Evolutionary conservation across 2,888 invertebrate genomes (phyloP), one percentile per base, ranked within the genome.

Genomic region (Schizotus pectinicornis): DNA sequence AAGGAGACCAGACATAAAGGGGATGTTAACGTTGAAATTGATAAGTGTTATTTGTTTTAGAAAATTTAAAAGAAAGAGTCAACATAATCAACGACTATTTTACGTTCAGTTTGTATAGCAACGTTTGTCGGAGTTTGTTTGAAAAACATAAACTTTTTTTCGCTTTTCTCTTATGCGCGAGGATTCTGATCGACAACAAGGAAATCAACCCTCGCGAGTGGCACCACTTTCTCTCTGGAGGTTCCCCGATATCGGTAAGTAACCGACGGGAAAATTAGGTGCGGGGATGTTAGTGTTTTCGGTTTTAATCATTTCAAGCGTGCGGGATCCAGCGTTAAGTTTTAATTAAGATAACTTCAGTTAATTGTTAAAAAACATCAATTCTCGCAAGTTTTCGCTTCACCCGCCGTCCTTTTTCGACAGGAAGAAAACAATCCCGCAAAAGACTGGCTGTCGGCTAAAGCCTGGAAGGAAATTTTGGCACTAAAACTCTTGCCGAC

Each of bases 61-160:
- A 86, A 66, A 88, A 92, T 66, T 84, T 94, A 59, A 81, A 85
- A 1, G 84, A 88, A 49, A 85, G 95, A n/a, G 87, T 94, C 2
- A 81, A 84, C n/a, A 89, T 86, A 53, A 85, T 96, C 54, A 91
- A 90, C 46, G 88, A 90, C 13, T 86, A 90, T 70, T 91, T 95
- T 77, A 94, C 93, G 3, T 90, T 88, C 74, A 87, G 89, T 61
- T 82, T 96, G 1, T 95, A 92, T 77, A 85, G 85, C 67, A 95
- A 94, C 75, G 92, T 95, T 6, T 94, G 95, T 72, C 86, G 95
- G 45, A 94, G 94, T 64, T 84, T 96, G 50, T 95, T 96, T 73
- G 95, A 95, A 74, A 88, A 88, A 59, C 92, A 96, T 80, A 95
- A 95, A 80, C 81, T 95, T 8, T 83, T 94, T 62, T 95, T 94